These are phyloP conservation scores for Dipodomys spectabilis DNA, from an alignment of 2,113 vertebrate genomes.

Conservation along the genomic window DNA sequence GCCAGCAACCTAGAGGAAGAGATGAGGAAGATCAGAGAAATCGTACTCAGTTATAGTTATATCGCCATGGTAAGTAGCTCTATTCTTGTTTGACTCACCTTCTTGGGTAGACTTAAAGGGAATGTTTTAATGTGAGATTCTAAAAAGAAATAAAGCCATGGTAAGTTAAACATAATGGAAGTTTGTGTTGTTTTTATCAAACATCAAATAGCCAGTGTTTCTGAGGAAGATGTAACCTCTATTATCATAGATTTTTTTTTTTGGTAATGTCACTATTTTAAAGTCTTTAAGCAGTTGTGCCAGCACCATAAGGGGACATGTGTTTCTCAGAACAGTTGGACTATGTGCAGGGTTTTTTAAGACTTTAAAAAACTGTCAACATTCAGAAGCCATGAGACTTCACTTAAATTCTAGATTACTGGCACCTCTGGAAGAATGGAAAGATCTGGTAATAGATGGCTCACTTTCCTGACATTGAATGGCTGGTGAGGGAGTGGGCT, in stretches of 20 bases:
- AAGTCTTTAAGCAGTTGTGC: background rate
- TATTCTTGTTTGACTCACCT: background rate
- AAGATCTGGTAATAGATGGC: background rate
- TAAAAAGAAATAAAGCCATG: slow-evolving; percentile 12
- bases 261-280: background rate
- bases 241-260: background rate
- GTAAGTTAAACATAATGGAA: slow-evolving; percentile 7
- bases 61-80: slow-evolving; percentile 95
- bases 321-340: background rate
- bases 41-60: slow-evolving; percentile 97
- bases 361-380: background rate
- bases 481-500: background rate
- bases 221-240: background rate
- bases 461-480: background rate
- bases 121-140: slow-evolving; percentile 25
- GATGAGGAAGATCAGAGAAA: slow-evolving; percentile 98
- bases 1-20: slow-evolving; percentile 98
- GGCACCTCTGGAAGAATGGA: background rate
- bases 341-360: background rate
- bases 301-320: background rate
- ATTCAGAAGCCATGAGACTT: slow-evolving; percentile 24
- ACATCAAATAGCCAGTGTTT: background rate
- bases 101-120: background rate
- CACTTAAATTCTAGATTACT: slow-evolving; percentile 38
- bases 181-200: slow-evolving; percentile 25